phyloP scores from a whole-genome alignment of 2,113 vertebrate genomes.

The Circaetus cinerascens region DNA sequence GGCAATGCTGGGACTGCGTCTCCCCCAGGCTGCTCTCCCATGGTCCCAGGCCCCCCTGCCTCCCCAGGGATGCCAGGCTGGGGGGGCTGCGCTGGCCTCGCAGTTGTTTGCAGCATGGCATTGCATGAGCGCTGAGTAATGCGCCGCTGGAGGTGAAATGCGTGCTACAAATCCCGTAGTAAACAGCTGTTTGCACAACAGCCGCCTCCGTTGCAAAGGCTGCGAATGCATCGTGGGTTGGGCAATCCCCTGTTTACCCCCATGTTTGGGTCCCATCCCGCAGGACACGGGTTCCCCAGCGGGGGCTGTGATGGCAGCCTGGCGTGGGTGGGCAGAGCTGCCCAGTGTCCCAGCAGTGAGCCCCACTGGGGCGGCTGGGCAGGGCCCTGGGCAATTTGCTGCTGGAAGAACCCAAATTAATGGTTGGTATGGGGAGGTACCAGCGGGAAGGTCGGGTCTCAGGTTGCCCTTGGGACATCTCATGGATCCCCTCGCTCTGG shows the following conservation, averaged over 20 bases:
- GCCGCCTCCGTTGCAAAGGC: background rate
- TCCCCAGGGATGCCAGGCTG: accelerated
- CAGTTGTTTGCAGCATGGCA: accelerated
- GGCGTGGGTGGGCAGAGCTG: background rate
- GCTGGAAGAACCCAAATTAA: background rate
- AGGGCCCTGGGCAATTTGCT: background rate
- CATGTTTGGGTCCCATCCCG: accelerated
- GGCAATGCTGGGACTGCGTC: accelerated
- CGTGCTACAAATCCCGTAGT: background rate
- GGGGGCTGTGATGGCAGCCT: background rate
- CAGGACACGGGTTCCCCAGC: accelerated
- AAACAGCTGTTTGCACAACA: constrained; percentile 58
- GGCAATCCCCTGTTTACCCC: constrained; percentile 20
- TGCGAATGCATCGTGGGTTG: background rate
- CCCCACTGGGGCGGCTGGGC: background rate
- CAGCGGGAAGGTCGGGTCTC: background rate
- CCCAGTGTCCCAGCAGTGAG: accelerated
- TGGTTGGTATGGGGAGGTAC: background rate
- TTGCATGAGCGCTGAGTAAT: background rate
- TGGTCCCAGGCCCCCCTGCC: background rate
- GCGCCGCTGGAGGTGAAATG: accelerated
- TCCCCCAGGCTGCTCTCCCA: background rate
- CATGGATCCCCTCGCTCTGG: accelerated
- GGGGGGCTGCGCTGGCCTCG: accelerated
- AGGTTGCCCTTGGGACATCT: background rate